Evolutionary conservation across 2,113 vertebrate genomes (phyloP).

Genomic region (Aptenodytes forsteri): DNA sequence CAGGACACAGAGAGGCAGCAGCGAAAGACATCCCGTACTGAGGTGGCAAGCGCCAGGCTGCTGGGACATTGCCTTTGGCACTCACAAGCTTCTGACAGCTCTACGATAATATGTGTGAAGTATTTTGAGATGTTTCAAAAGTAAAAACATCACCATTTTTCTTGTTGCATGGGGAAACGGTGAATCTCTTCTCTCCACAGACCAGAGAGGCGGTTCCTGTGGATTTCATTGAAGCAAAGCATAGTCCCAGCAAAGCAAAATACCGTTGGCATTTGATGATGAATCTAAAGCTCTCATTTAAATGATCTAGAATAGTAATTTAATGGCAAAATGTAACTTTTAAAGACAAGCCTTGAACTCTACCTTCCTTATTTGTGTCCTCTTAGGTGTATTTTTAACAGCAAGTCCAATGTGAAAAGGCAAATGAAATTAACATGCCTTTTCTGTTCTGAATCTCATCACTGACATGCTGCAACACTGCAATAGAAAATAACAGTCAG

Average conservation of each 20-base stretch:
- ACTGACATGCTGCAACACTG: not conserved
- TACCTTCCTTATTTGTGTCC: not conserved
- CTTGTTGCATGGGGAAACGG: not conserved
- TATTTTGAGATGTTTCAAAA: not conserved
- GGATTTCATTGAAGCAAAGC: not conserved
- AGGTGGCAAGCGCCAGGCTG: not conserved
- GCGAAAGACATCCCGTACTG: not conserved
- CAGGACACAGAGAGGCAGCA: not conserved
- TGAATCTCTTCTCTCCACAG: not conserved
- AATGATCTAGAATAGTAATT: not conserved
- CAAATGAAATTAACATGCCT: not conserved
- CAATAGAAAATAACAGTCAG: not conserved
- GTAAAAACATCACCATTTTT: not conserved
- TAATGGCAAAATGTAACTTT: not conserved
- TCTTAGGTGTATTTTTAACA: not conserved
- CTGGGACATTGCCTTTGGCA: fast-evolving
- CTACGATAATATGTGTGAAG: not conserved
- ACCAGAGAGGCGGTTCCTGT: not conserved
- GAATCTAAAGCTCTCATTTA: not conserved
- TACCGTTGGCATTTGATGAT: not conserved
- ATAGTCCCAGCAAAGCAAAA: not conserved
- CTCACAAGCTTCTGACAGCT: not conserved
- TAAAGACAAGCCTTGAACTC: not conserved
- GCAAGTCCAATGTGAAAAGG: not conserved
- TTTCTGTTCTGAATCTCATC: not conserved